Conservation (phyloP, 92 coral and sea anemone species). For the Umimayanthus chanpuru region DNA sequence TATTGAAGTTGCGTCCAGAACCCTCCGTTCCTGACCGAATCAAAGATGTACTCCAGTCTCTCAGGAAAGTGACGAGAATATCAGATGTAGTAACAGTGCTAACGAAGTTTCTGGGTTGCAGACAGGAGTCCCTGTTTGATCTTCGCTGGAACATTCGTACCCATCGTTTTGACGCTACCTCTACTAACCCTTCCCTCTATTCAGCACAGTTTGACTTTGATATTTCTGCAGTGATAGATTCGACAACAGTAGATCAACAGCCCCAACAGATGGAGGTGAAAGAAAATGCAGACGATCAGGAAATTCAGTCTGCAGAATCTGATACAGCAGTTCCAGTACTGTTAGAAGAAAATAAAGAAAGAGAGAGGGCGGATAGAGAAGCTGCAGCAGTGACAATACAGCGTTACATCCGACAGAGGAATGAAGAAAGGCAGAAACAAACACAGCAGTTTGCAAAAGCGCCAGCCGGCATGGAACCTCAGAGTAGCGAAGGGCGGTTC, state of each 20-base stretch:
- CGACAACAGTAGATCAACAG: neutral
- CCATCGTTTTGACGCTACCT: slow-evolving; percentile 20
- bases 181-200: slow-evolving; percentile 47
- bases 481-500: slow-evolving; percentile 51
- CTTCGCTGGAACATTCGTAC: slow-evolving; percentile 64
- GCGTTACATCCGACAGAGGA: slow-evolving; percentile 24
- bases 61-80: slow-evolving; percentile 45
- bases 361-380: slow-evolving; percentile 27
- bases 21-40: slow-evolving; percentile 53
- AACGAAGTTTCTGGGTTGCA: slow-evolving; percentile 52
- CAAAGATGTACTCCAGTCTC: slow-evolving; percentile 54
- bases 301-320: slow-evolving; percentile 25
- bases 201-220: slow-evolving; percentile 42
- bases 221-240: neutral
- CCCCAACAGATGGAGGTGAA: neutral
- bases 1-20: slow-evolving; percentile 42
- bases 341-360: slow-evolving; percentile 6
- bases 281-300: slow-evolving; percentile 12
- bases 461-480: neutral
- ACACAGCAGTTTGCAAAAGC: slow-evolving; percentile 15
- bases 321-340: neutral
- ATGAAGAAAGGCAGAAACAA: neutral
- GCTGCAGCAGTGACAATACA: slow-evolving; percentile 43
- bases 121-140: slow-evolving; percentile 67
- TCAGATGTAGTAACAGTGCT: slow-evolving; percentile 67